Evolutionary conservation across 2,888 invertebrate genomes (phyloP).

Genomic region (Eugnorisma glareosa): DNA sequence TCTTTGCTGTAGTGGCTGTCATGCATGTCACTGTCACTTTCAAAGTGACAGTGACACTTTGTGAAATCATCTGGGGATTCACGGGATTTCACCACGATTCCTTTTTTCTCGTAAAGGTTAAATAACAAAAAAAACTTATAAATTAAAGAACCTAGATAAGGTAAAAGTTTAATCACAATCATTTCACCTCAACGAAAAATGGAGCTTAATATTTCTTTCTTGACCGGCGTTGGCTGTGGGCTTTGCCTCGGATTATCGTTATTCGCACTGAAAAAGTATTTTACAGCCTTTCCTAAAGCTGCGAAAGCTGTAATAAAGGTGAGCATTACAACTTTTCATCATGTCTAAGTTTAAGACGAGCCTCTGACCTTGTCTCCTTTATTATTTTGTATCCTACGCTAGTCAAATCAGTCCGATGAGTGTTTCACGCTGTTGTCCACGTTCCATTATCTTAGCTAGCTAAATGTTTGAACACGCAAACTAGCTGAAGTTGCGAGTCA

Average conservation of each 20-base stretch:
- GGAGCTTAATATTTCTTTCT: conserved; percentile 82
- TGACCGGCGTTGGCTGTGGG: conserved; percentile 86
- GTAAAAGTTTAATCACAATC: conserved; percentile 55
- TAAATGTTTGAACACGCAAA: background rate
- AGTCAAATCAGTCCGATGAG: background rate
- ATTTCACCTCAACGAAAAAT: conserved; percentile 82
- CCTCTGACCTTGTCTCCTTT: background rate
- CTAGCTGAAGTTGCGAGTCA: background rate
- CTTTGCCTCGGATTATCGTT: conserved; percentile 86
- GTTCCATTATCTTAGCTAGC: background rate
- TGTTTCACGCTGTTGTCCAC: background rate
- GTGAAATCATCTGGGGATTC: too few relatives aligned
- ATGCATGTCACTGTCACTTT: background rate
- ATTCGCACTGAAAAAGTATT: conserved; percentile 80
- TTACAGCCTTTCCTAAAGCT: conserved; percentile 72
- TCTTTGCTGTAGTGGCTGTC: too few relatives aligned
- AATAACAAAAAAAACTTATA: background rate
- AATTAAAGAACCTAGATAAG: background rate
- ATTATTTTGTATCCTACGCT: background rate
- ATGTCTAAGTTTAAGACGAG: background rate
- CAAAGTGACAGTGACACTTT: conserved; percentile 7
- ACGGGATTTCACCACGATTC: background rate
- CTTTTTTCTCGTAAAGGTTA: background rate
- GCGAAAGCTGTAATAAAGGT: conserved; percentile 78
- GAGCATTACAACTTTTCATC: conserved; percentile 15